Conservation (phyloP, 2,888 invertebrate genomes). For the Homarus gammarus region DNA sequence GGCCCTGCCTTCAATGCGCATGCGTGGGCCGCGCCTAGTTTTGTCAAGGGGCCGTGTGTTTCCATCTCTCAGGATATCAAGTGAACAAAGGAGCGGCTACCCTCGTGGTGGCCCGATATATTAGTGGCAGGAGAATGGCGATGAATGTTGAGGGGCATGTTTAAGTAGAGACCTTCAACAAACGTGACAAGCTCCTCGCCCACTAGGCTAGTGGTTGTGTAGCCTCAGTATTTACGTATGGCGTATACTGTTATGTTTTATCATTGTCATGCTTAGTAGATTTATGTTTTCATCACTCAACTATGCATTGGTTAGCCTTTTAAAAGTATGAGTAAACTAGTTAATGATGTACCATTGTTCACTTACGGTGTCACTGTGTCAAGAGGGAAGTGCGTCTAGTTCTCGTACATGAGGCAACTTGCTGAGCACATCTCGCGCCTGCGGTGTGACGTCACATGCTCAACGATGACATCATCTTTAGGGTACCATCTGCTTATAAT, state of each 20-base stretch:
- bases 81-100: constrained; percentile 39
- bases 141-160: not conserved
- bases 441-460: constrained; percentile 53
- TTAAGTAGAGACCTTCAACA: not conserved
- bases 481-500: not conserved
- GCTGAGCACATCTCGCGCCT: constrained; percentile 47
- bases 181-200: constrained; percentile 13
- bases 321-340: not conserved
- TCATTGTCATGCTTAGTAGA: no score
- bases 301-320: not conserved
- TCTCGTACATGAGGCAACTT: constrained; percentile 45
- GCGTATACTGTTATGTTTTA: not conserved
- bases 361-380: constrained; percentile 36
- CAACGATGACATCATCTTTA: constrained; percentile 46
- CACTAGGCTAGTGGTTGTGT: constrained; percentile 13
- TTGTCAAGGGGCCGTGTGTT: constrained; percentile 36
- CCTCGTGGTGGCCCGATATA: constrained; percentile 5
- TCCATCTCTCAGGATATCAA: constrained; percentile 43
- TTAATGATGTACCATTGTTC: constrained; percentile 15
- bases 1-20: constrained; percentile 55
- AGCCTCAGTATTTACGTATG: not conserved
- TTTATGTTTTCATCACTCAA: no score
- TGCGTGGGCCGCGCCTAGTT: constrained; percentile 59
- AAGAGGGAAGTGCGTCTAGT: constrained; percentile 4
- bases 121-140: not conserved